Evolutionary conservation across 2,113 vertebrate species (phyloP).

Genomic region (human (Homo sapiens)): GRCh38 chr4:48553001-48553500

Average conservation of each 20-base stretch:
- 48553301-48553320: slow-evolving; percentile 96
- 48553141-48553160: background rate
- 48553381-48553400: slow-evolving; percentile 85
- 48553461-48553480: background rate
- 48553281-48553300: slow-evolving; percentile 94
- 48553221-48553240: slow-evolving; percentile 98
- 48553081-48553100: background rate
- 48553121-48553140: background rate
- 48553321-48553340: slow-evolving; percentile 96
- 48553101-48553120: background rate
- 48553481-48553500: background rate
- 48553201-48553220: slow-evolving; percentile 90
- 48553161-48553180: background rate
- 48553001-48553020: background rate
- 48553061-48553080: no score
- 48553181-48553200: background rate
- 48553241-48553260: slow-evolving; percentile 98
- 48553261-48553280: slow-evolving; percentile 98
- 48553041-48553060: background rate
- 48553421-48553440: background rate
- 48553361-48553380: slow-evolving; percentile 99
- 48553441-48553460: background rate
- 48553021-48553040: background rate
- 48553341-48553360: slow-evolving; percentile 99
- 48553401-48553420: background rate